Evolutionary conservation across 2,888 invertebrate species (phyloP), one percentile per base, ranked within the genome.

Genomic region (Luffia ferchaultella): DNA sequence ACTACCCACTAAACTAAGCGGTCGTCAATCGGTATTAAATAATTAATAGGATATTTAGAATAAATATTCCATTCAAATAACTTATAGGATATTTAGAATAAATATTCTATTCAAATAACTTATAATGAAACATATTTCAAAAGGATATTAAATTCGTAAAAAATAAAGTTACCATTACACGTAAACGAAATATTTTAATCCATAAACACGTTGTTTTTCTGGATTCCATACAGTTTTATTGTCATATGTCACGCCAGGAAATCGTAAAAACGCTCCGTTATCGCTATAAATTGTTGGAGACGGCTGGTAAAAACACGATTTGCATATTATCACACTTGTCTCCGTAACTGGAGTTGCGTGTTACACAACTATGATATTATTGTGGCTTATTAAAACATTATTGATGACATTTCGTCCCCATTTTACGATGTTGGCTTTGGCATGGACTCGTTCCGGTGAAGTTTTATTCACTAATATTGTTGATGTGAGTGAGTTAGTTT

Each of bases 191-290:
- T 42, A 67, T 67, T 68, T 65, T 66, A 61, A 65, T 55, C 70
- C 67, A 76, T 78, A 74, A 79, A 75, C 79, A 77, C 72, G 72
- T 74, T 72, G 72, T 80, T 73, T 64, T n/a, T 12, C 3, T 55
- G 62, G 65, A 74, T 67, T 64, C 64, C 62, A 60, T 59, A 57
- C 61, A 60, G 64, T 60, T 73, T 79, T 73, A 82, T 73, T 67
- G 70, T 73, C 70, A 68, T 64, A 67, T 74, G 73, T 71, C 82
- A 82, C 76, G 80, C 57, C 63, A 78, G 67, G 59, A 59, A 60
- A 68, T 65, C 64, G 68, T 70, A 73, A 73, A 75, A 65, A 56
- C 60, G 30, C 46, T 15, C 64, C 62, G 68, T 64, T 66, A 64
- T 60, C 60, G 58, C 60, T 62, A 73, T 76, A 72, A 72, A 76